Conservation (phyloP, 2,113 vertebrate species). For the Rhabdomys dilectus region DNA sequence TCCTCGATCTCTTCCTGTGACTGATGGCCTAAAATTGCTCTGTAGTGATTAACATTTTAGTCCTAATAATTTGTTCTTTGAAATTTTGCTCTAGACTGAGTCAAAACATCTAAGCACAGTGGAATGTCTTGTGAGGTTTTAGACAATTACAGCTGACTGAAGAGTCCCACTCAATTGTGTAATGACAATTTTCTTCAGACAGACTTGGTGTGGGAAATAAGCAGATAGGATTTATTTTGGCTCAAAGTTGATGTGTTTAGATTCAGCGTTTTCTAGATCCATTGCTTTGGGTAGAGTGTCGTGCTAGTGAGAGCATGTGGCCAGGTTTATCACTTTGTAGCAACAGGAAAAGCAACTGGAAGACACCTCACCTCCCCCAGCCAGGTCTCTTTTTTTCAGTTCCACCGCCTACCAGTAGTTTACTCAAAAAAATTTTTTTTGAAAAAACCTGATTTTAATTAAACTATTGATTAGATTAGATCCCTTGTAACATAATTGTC, state of each 20-base stretch:
- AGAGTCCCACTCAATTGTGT: neutral
- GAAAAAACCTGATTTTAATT: neutral
- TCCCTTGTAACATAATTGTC: too few species aligned
- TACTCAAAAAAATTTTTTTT: neutral
- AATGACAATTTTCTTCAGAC: neutral
- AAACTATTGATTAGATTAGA: neutral
- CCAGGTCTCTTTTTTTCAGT: neutral
- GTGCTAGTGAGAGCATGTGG: too few species aligned
- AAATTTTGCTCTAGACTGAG: neutral
- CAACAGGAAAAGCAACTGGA: neutral
- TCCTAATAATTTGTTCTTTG: constrained; percentile 28
- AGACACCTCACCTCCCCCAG: neutral
- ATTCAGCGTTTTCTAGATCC: neutral
- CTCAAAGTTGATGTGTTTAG: neutral
- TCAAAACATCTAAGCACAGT: neutral
- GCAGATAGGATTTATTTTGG: neutral
- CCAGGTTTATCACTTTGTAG: too few species aligned
- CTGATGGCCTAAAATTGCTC: constrained; percentile 12
- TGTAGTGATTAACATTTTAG: neutral
- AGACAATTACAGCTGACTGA: neutral
- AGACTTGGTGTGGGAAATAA: neutral
- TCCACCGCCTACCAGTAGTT: neutral
- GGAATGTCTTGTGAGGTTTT: neutral
- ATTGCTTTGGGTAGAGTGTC: neutral
- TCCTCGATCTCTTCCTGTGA: neutral